These are phyloP conservation scores for Notarius lentiginosus DNA, from an alignment of 2,113 vertebrate species.

Conservation along the genomic window DNA sequence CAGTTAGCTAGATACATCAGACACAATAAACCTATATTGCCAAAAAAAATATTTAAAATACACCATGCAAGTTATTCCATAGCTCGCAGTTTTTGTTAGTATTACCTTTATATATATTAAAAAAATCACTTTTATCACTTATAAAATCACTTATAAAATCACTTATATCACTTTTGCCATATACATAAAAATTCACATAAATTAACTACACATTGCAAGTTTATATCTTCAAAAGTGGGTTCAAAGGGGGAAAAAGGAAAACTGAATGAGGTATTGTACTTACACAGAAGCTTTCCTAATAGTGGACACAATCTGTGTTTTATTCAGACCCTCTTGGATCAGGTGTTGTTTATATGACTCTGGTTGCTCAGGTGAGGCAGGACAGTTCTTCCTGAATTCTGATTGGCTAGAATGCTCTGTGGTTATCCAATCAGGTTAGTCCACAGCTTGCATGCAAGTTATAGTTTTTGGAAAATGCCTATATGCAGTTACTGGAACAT, in stretches of 20 bases:
- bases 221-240: not conserved
- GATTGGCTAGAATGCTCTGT: slow-evolving; percentile 10
- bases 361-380: slow-evolving; percentile 61
- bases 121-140: no score
- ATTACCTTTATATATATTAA: not conserved
- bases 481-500: not conserved
- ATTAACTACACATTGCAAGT: not conserved
- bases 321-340: slow-evolving; percentile 34
- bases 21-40: not conserved
- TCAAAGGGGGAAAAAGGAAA: not conserved
- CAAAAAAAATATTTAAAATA: not conserved
- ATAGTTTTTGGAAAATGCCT: not conserved
- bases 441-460: slow-evolving; percentile 26
- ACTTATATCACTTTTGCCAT: not conserved
- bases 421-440: slow-evolving; percentile 48
- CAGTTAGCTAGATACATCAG: not conserved
- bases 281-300: slow-evolving; percentile 50
- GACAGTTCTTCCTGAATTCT: slow-evolving; percentile 31
- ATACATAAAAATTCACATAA: not conserved
- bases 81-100: not conserved
- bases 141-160: no score
- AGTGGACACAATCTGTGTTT: slow-evolving; percentile 24
- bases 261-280: slow-evolving; percentile 42
- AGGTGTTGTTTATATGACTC: slow-evolving; percentile 39
- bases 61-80: not conserved